A percentile compares a stretch with the other conserved stretches of the same genome.
phyloP scores from a whole-genome alignment of 2,797 vertebrate species.

The Rhinella marina region DNA sequence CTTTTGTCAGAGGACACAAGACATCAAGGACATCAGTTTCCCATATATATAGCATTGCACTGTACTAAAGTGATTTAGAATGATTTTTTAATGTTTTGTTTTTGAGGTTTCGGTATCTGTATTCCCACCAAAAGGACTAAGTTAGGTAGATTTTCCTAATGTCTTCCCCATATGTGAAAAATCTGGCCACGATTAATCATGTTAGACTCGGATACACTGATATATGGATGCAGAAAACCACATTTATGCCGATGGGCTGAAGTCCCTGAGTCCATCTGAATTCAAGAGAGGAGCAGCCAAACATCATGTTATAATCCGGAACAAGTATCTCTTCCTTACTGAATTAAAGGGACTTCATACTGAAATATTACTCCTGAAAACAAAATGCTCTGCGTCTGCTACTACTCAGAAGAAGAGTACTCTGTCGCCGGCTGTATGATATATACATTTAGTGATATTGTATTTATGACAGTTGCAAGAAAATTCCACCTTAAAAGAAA shows the following conservation, averaged over 20 bases:
- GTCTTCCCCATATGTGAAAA: constrained; percentile 52
- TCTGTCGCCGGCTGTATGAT: background rate
- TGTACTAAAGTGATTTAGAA: background rate
- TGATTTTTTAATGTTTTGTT: constrained; percentile 4
- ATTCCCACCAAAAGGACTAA: constrained; percentile 29
- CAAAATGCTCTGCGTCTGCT: constrained; percentile 5
- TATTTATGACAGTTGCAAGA: background rate
- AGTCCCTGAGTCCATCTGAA: constrained; percentile 36
- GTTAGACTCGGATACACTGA: constrained; percentile 33
- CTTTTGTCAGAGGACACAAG: background rate
- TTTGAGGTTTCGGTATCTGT: constrained; percentile 45
- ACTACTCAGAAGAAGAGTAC: background rate
- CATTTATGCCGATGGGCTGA: constrained; percentile 39
- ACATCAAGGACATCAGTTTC: constrained; percentile 6
- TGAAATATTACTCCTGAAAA: constrained; percentile 34
- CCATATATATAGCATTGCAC: background rate
- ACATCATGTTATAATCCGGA: constrained; percentile 36
- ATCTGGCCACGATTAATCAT: constrained; percentile 46
- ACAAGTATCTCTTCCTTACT: constrained; percentile 38
- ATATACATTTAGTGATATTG: background rate
- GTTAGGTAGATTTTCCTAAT: constrained; percentile 40
- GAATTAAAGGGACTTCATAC: constrained; percentile 29
- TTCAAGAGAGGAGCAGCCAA: constrained; percentile 37
- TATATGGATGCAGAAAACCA: constrained; percentile 43
- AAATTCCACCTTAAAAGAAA: background rate